Conservation (phyloP, 2,113 vertebrate genomes). For the Apodemus sylvaticus region DNA sequence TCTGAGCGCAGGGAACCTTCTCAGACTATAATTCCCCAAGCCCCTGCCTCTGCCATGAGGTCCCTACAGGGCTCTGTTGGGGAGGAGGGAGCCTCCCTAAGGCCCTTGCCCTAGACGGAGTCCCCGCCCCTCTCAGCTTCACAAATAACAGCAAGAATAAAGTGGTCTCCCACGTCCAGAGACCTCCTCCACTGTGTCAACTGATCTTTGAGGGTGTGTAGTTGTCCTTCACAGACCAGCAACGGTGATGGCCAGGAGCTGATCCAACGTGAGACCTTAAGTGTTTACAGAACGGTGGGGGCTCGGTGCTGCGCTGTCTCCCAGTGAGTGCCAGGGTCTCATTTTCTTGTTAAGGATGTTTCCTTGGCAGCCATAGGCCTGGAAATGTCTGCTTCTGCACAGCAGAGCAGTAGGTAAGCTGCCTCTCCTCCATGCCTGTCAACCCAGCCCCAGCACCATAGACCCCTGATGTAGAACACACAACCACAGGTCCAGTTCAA, state of each 20-base stretch:
- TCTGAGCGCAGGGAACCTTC: not conserved
- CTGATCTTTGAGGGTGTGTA: not conserved
- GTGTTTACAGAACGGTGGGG: not conserved
- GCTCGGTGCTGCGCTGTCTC: not conserved
- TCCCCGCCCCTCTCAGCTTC: not conserved
- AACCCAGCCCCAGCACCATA: not conserved
- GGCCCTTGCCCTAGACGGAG: not conserved
- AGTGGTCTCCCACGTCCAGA: not conserved
- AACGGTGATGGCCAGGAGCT: not conserved
- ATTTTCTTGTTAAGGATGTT: not conserved
- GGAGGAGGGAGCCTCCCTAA: not conserved
- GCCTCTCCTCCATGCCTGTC: not conserved
- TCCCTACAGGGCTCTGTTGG: not conserved
- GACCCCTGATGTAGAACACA: not conserved
- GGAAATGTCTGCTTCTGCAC: not conserved
- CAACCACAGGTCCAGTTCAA: not conserved
- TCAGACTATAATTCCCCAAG: not conserved
- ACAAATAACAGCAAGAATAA: not conserved
- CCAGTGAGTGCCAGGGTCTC: accelerated
- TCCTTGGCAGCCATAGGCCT: too few species aligned
- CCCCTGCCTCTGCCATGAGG: not conserved
- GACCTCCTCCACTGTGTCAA: too few species aligned
- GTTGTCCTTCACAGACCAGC: not conserved
- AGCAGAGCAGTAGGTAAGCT: not conserved
- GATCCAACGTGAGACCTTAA: not conserved